A percentile compares a stretch with the other conserved stretches of the same genome.
Conservation (phyloP, 2,888 invertebrate genomes). For the Cephalotes varians region DNA sequence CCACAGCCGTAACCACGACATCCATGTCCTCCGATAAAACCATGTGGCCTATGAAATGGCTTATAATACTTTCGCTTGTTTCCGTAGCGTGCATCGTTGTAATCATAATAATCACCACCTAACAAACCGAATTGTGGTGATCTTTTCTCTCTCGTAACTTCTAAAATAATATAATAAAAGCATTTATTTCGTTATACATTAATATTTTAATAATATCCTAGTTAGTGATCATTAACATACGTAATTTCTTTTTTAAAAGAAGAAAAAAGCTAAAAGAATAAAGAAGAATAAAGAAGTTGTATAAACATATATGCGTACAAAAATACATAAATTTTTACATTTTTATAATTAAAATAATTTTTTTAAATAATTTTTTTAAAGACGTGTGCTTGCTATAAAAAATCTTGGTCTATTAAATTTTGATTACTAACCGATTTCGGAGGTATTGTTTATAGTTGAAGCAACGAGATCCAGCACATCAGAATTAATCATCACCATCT, state of each 20-base stretch:
- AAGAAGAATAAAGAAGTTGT: neutral
- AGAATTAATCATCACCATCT: neutral
- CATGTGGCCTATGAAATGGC: conserved; percentile 55
- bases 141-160: conserved; percentile 60
- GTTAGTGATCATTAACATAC: neutral
- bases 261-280: neutral
- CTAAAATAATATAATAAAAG: conserved; percentile 35
- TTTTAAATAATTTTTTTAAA: conserved; percentile 5
- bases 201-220: neutral
- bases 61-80: conserved; percentile 51
- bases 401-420: neutral
- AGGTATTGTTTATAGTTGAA: neutral
- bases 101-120: conserved; percentile 66
- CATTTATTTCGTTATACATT: neutral
- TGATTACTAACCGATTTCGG: conserved; percentile 56
- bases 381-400: neutral
- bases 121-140: conserved; percentile 72
- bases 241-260: neutral
- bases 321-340: neutral
- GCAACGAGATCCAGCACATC: conserved; percentile 39
- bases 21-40: conserved; percentile 54
- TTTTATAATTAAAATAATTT: neutral
- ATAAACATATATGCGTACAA: neutral
- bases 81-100: conserved; percentile 28
- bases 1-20: conserved; percentile 67